These are phyloP conservation scores for Amitus sp. DNA, from an alignment of 2,888 invertebrate genomes.

Conservation along the genomic window DNA sequence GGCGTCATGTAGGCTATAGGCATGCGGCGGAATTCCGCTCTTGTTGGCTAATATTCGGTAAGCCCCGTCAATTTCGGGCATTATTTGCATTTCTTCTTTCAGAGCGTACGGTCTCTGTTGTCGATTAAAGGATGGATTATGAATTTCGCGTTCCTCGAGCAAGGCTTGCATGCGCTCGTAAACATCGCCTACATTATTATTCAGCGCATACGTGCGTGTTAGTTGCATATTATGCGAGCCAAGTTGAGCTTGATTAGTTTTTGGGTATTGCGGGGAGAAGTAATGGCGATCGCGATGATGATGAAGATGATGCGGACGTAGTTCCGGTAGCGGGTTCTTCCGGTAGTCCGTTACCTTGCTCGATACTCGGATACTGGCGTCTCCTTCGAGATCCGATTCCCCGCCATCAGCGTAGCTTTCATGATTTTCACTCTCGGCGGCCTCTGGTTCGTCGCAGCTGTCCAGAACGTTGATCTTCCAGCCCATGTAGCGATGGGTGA, in stretches of 20 bases:
- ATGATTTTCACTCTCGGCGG: conserved; percentile 69
- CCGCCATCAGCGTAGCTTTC: conserved; percentile 68
- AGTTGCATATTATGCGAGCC: conserved; percentile 32
- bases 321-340: conserved; percentile 45
- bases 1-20: conserved; percentile 37
- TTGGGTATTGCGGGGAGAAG: conserved; percentile 29
- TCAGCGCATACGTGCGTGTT: conserved; percentile 39
- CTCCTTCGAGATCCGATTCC: conserved; percentile 57
- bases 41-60: conserved; percentile 19
- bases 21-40: conserved; percentile 21
- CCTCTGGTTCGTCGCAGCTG: conserved; percentile 72
- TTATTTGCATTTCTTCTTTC: conserved; percentile 13
- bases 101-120: conserved; percentile 21
- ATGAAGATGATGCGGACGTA: conserved; percentile 47
- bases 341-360: conserved; percentile 63
- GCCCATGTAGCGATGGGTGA: conserved; percentile 91
- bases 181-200: conserved; percentile 44
- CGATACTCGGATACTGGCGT: conserved; percentile 53
- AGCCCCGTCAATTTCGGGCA: conserved; percentile 20
- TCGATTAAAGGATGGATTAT: conserved; percentile 23
- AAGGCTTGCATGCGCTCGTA: conserved; percentile 50
- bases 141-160: conserved; percentile 33
- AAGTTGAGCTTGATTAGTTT: conserved; percentile 39
- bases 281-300: conserved; percentile 35
- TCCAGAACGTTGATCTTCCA: conserved; percentile 95